A percentile compares a stretch with the other conserved stretches of the same genome.
These are phyloP conservation scores for Drosophila pallidifrons DNA, from an alignment of 1,140 invertebrate genomes.

Conservation along the genomic window DNA sequence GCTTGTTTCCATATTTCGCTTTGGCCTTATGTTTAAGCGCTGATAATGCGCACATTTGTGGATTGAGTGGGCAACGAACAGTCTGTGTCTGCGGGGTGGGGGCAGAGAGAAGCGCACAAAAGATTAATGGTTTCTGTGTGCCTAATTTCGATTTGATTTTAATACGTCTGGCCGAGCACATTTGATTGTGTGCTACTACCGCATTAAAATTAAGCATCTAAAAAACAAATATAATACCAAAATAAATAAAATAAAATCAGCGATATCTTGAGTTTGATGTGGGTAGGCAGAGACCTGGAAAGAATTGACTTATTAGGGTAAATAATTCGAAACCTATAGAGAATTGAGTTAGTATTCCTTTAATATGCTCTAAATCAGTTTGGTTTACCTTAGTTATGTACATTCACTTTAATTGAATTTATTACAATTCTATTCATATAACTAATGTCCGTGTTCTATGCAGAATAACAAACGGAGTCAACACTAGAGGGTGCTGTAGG, in stretches of 20 bases:
- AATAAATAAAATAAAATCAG: conserved; percentile 18
- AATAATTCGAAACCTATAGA: background rate
- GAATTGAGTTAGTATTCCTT: background rate
- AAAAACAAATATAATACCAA: conserved; percentile 2
- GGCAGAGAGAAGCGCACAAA: conserved; percentile 26
- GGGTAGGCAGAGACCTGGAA: conserved; percentile 18
- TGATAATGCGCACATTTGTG: conserved; percentile 59
- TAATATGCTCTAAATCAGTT: background rate
- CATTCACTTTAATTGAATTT: too few species aligned
- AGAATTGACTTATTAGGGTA: conserved; percentile 35
- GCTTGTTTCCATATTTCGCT: conserved; percentile 50
- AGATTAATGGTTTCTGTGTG: conserved; percentile 72
- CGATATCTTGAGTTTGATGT: conserved; percentile 29
- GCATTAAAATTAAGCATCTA: conserved; percentile 15
- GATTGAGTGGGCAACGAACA: conserved; percentile 1
- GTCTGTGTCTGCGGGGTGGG: background rate
- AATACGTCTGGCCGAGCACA: conserved; percentile 50
- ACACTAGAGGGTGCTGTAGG: too few species aligned
- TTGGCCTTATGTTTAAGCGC: conserved; percentile 53
- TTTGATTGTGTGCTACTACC: conserved; percentile 56
- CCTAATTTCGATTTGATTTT: conserved; percentile 82
- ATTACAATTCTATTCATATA: too few species aligned
- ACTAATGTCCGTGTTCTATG: too few species aligned
- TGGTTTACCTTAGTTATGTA: background rate
- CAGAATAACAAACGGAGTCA: too few species aligned